Base-by-base conservation (phyloP, 2,888 invertebrate genomes). In the Amblyteles armatorius region DNA sequence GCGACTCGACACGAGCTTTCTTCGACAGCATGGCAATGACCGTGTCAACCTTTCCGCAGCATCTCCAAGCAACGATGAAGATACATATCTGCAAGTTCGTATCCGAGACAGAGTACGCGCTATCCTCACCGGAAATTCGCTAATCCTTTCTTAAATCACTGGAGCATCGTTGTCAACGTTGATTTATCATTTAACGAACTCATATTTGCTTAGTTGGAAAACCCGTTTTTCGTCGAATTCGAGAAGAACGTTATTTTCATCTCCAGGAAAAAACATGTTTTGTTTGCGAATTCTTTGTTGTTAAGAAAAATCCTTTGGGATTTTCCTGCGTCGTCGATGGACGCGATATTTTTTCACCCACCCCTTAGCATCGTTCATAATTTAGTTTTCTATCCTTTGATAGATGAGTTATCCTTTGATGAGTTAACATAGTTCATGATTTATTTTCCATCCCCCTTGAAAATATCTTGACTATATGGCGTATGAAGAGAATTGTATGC, bases 1-100 rank as follows among this genome's bases (percentile, higher is more conserved):
- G 85, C 22, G 89, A 90, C 40, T 86, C 91, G 19, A 90, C 88
- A 3, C 84, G 87, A 19, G n/a, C 89, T 2, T 92, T 92, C 86
- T 91, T 92, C 85, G 90, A 91, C 36, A 91, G 90, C 50, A 91
- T 91, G 88, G 89, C 89, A 6, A 84, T 91, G 78, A 91, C 91
- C 4, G 91, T 92, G 13, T 87, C 88, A 44, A 88, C 80, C n/a
- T 92, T 91, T 73, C 91, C 91, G 4, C 87, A 85, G 55, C 90
- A 90, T 69, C 77, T 92, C 40, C 91, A 90, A 67, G 90, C 90
- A 2, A 73, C 87, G 16, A 86, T 90, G 55, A 91, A 92, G 86
- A 67, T 86, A 0, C 86, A 88, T 26, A 88, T 91, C 13, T 91
- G 89, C 79, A 88, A 88, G 7, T 87, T 91, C 63, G 88, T 92